Percentiles rank a stretch among this genome's conserved stretches.
phyloP scores from a whole-genome alignment of 92 coral and sea anemone genomes.

The Plumapathes pennacea region DNA sequence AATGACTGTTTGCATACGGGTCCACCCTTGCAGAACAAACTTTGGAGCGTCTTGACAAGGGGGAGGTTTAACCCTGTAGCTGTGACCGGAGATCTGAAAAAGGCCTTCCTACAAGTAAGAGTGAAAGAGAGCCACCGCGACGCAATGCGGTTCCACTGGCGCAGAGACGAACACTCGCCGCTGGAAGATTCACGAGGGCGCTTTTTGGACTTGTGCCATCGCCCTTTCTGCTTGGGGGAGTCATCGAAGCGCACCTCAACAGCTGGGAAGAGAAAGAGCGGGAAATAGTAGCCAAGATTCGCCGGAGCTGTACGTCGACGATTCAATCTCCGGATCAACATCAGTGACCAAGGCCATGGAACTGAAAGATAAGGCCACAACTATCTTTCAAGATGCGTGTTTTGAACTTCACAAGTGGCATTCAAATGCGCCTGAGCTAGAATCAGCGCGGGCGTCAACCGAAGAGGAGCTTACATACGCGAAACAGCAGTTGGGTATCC shows the following conservation, averaged over 20 bases:
- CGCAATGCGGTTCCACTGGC: constrained; percentile 26
- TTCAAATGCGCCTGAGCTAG: constrained; percentile 27
- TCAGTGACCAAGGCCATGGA: constrained; percentile 24
- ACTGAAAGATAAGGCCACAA: constrained; percentile 19
- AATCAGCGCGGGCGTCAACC: neutral
- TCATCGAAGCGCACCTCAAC: constrained; percentile 10
- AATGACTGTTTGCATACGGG: constrained; percentile 47
- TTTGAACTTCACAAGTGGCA: constrained; percentile 42
- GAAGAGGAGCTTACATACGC: constrained; percentile 36
- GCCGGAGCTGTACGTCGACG: constrained; percentile 48
- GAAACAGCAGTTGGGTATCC: constrained; percentile 38
- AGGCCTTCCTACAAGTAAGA: constrained; percentile 49
- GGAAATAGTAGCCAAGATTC: constrained; percentile 26
- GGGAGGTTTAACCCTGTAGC: constrained; percentile 28
- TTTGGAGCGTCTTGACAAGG: constrained; percentile 34
- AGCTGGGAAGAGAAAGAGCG: constrained; percentile 33
- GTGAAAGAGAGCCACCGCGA: constrained; percentile 18
- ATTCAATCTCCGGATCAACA: constrained; percentile 25
- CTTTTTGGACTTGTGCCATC: constrained; percentile 29
- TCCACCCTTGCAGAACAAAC: constrained; percentile 38
- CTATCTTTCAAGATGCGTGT: constrained; percentile 41
- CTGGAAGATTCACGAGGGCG: constrained; percentile 39
- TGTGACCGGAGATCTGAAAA: constrained; percentile 21
- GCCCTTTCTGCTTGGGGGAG: constrained; percentile 44
- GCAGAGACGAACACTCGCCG: too few relatives aligned